Evolutionary conservation across 2,888 invertebrate species (phyloP).

Genomic region (Hydrotaea cyrtoneurina): DNA sequence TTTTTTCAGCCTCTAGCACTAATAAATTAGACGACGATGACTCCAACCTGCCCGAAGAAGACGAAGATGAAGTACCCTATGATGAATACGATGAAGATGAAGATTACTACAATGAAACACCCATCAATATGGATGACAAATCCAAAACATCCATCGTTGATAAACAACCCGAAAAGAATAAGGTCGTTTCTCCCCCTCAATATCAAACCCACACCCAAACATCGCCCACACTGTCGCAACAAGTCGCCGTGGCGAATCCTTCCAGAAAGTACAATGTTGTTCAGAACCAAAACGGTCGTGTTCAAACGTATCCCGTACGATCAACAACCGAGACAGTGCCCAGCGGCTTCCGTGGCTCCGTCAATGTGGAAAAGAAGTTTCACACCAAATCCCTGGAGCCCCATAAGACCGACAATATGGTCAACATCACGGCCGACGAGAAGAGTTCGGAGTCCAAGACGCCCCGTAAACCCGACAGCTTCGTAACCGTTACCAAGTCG

Average conservation of each 20-base stretch:
- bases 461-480: constrained; percentile 83
- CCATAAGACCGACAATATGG: constrained; percentile 73
- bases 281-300: constrained; percentile 79
- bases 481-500: constrained; percentile 90
- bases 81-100: constrained; percentile 83
- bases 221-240: constrained; percentile 77
- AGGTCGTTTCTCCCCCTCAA: constrained; percentile 59
- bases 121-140: constrained; percentile 73
- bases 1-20: constrained; percentile 58
- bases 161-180: constrained; percentile 25
- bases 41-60: constrained; percentile 80
- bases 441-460: constrained; percentile 77
- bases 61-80: constrained; percentile 82
- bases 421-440: constrained; percentile 72
- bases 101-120: constrained; percentile 83
- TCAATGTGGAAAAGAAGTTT: constrained; percentile 80
- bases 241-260: constrained; percentile 73
- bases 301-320: constrained; percentile 72
- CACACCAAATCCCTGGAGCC: constrained; percentile 78
- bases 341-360: constrained; percentile 80
- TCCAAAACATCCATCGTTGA: constrained; percentile 38
- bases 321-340: constrained; percentile 78
- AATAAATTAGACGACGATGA: constrained; percentile 70
- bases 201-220: constrained; percentile 74
- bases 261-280: constrained; percentile 74